Evolutionary conservation across 1,140 invertebrate genomes (phyloP), one percentile per base, ranked within the genome.

Genomic region (Eumeta japonica): DNA sequence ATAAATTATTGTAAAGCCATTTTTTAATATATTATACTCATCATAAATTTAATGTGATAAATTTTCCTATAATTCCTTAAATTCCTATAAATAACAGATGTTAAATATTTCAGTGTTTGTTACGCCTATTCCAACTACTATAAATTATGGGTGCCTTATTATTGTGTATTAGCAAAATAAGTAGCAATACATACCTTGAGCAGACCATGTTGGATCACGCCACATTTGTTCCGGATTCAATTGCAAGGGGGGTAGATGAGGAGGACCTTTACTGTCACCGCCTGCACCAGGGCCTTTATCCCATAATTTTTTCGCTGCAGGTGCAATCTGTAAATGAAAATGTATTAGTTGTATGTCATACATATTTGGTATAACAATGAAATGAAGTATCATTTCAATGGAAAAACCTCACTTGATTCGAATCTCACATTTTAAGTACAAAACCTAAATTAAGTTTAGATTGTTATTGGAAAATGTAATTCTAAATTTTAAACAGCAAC

Each of bases 181-280:
- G n/a, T n/a, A n/a, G n/a, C n/a, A n/a, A n/a, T n/a, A n/a, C n/a
- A 33, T 76, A 88, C 87, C 87, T 78, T 88, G 86, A 43, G 87
- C 87, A 55, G 87, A 89, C 89, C 89, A 92, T 35, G 89, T 89
- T 12, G 88, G 82, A 70, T 92, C 88, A 50, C 89, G 79, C 88
- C 88, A 90, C 79, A 88, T 87, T 67, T 89, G 86, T 60, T 87
- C 83, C 64, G 88, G 86, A 58, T 85, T 88, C 58, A 92, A 74
- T 67, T 87, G 85, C 72, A 90, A 80, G 59, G 90, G 71, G 32
- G 78, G 75, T 35, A 81, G 60, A 46, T 76, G 74, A 5, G 63
- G 72, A 16, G 71, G 71, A 3, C 70, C 70, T 46, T 76, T 72
- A 49, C 64, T 82, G 77, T 81, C 82, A 49, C 87, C 86, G 71